phyloP scores from a whole-genome alignment of 2,888 invertebrate genomes.

The Tillus elongatus region DNA sequence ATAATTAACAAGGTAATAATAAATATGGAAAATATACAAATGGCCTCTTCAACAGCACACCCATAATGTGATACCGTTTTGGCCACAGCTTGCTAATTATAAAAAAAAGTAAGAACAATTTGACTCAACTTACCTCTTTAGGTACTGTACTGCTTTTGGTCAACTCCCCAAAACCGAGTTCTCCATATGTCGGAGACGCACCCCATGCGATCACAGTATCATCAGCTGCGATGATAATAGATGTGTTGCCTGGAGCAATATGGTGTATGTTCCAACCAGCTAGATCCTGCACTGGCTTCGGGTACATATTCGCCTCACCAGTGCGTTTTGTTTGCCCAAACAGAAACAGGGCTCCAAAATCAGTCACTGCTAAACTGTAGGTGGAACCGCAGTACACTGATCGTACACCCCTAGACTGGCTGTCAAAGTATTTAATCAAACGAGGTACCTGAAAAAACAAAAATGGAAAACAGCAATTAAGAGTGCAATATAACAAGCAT shows the following conservation, averaged over 20 bases:
- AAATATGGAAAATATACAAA: no score
- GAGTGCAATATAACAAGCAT: no score
- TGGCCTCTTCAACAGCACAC: no score
- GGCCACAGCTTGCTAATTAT: no score
- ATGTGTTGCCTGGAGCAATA: slow-evolving; percentile 75
- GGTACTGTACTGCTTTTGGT: slow-evolving; percentile 80
- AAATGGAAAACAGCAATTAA: slow-evolving; percentile 1
- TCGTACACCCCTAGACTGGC: slow-evolving; percentile 73
- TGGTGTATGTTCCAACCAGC: slow-evolving; percentile 85
- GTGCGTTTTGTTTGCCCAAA: slow-evolving; percentile 90
- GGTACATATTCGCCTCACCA: slow-evolving; percentile 95
- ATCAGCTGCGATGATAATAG: slow-evolving; percentile 80
- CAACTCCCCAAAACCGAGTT: slow-evolving; percentile 84
- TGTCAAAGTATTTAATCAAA: slow-evolving; percentile 83
- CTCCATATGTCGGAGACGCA: slow-evolving; percentile 87
- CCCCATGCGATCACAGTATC: slow-evolving; percentile 89
- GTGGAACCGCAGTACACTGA: slow-evolving; percentile 77
- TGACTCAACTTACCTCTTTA: slow-evolving; percentile 66
- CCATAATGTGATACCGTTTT: no score
- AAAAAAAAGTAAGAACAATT: no score
- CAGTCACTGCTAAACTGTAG: slow-evolving; percentile 77
- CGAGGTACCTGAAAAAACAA: slow-evolving; percentile 43
- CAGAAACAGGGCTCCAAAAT: slow-evolving; percentile 63
- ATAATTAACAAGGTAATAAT: no score
- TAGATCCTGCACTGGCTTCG: slow-evolving; percentile 89